These are phyloP conservation scores for Lysiphlebus fabarum DNA, from an alignment of 1,140 invertebrate genomes.

Conservation along the genomic window DNA sequence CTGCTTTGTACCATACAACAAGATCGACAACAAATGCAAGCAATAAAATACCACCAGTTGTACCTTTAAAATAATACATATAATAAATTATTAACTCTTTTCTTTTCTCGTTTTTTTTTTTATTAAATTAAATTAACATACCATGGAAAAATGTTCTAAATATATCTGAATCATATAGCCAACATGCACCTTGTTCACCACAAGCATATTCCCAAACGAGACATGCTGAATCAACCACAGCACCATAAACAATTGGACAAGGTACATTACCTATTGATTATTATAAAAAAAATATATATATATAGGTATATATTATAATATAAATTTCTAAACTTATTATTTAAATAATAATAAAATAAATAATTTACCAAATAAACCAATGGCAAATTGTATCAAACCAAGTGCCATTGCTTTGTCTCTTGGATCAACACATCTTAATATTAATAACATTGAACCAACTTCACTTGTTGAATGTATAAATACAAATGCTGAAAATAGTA, in stretches of 20 bases:
- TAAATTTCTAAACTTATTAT: no score
- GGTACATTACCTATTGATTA: constrained; percentile 72
- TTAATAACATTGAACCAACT: constrained; percentile 86
- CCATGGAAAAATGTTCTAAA: constrained; percentile 85
- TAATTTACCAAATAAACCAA: constrained; percentile 79
- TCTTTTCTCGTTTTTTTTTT: background rate
- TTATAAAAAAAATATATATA: no score
- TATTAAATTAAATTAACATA: constrained; percentile 43
- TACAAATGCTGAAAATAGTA: constrained; percentile 83
- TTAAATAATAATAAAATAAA: no score
- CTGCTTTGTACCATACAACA: constrained; percentile 78
- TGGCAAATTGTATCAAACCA: constrained; percentile 89
- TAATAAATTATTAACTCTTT: no score
- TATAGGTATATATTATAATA: no score
- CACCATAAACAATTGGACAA: constrained; percentile 88
- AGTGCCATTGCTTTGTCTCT: constrained; percentile 92
- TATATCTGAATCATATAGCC: constrained; percentile 77
- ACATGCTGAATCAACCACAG: constrained; percentile 87
- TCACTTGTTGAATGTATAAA: constrained; percentile 90
- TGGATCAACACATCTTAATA: constrained; percentile 86
- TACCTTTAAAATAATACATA: constrained; percentile 57
- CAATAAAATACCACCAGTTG: constrained; percentile 76
- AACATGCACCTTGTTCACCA: constrained; percentile 75
- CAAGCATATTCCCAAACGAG: constrained; percentile 82
- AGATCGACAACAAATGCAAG: constrained; percentile 79